Evolutionary conservation across 2,113 vertebrate species (phyloP).

Genomic region (Pelmatolapia mariae): DNA sequence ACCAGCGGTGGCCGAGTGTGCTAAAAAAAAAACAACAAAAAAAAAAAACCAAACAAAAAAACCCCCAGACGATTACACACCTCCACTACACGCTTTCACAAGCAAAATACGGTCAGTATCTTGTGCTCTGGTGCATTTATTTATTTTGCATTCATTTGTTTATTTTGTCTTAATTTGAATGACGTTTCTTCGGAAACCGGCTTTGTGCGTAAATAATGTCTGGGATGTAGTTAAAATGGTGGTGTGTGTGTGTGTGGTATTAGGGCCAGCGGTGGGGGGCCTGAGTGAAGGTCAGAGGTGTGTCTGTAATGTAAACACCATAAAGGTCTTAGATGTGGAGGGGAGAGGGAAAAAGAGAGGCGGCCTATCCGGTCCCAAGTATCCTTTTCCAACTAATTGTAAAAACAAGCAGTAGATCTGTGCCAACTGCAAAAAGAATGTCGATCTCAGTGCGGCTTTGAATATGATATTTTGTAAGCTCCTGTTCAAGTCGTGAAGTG

Average conservation of each 20-base stretch:
- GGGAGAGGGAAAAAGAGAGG: conserved; percentile 20
- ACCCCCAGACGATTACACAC: not conserved
- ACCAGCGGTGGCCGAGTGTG: not conserved
- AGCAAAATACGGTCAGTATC: not conserved
- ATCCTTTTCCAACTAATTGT: conserved; percentile 18
- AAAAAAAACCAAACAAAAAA: not conserved
- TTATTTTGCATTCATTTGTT: not conserved
- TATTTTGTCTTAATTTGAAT: not conserved
- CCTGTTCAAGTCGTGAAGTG: not conserved
- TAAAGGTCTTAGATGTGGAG: conserved; percentile 39
- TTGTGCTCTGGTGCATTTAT: not conserved
- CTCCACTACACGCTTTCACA: not conserved
- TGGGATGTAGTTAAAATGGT: not conserved
- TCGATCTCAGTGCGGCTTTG: not conserved
- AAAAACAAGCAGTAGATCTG: not conserved
- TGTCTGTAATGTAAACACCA: conserved; percentile 58
- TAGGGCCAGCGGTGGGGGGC: conserved; percentile 21
- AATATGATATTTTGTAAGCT: not conserved
- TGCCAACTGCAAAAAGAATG: not conserved
- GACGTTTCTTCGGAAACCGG: not conserved
- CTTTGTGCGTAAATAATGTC: not conserved
- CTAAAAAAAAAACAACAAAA: not conserved
- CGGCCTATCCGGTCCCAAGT: conserved; percentile 34
- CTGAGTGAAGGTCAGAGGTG: conserved; percentile 60
- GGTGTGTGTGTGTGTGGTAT: not conserved